phyloP scores from a whole-genome alignment of 2,888 invertebrate genomes.

The Sphaerophoria taeniata region DNA sequence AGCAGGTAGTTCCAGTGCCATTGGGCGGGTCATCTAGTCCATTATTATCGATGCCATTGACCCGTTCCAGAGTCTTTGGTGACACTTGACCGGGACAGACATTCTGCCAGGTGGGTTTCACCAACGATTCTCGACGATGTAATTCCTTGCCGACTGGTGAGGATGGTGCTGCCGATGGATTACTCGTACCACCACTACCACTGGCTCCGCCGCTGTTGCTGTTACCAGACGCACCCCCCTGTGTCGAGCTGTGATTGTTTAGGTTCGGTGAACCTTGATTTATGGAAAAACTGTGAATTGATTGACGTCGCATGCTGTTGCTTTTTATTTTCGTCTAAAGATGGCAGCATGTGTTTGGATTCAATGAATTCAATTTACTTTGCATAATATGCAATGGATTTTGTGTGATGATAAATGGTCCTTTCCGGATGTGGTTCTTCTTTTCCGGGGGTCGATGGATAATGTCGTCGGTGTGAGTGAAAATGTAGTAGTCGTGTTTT shows the following conservation, averaged over 20 bases:
- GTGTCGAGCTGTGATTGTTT: slow-evolving; percentile 7
- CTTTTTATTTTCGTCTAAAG: slow-evolving; percentile 23
- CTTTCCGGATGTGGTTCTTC: background rate
- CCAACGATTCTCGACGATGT: slow-evolving; percentile 81
- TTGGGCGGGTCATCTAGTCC: slow-evolving; percentile 77
- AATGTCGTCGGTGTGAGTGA: background rate
- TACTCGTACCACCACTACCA: slow-evolving; percentile 27
- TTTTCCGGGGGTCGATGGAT: no score
- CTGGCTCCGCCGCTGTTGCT: background rate
- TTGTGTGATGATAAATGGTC: background rate
- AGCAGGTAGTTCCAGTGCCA: slow-evolving; percentile 72
- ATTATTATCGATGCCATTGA: slow-evolving; percentile 80
- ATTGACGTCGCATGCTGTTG: slow-evolving; percentile 74
- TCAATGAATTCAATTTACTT: background rate
- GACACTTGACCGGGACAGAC: slow-evolving; percentile 82
- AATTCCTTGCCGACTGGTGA: slow-evolving; percentile 68
- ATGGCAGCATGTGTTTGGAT: slow-evolving; percentile 64
- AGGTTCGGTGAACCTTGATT: slow-evolving; percentile 70
- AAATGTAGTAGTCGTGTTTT: slow-evolving; percentile 24
- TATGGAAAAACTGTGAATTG: slow-evolving; percentile 74
- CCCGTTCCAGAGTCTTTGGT: slow-evolving; percentile 80
- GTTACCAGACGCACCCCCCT: slow-evolving; percentile 4
- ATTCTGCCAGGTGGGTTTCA: slow-evolving; percentile 83
- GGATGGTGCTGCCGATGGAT: slow-evolving; percentile 43
- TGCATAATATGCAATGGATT: slow-evolving; percentile 22